Percentiles rank a stretch among this genome's conserved stretches.
These are phyloP conservation scores for Meloe dianella DNA, from an alignment of 2,888 invertebrate genomes.

Conservation along the genomic window DNA sequence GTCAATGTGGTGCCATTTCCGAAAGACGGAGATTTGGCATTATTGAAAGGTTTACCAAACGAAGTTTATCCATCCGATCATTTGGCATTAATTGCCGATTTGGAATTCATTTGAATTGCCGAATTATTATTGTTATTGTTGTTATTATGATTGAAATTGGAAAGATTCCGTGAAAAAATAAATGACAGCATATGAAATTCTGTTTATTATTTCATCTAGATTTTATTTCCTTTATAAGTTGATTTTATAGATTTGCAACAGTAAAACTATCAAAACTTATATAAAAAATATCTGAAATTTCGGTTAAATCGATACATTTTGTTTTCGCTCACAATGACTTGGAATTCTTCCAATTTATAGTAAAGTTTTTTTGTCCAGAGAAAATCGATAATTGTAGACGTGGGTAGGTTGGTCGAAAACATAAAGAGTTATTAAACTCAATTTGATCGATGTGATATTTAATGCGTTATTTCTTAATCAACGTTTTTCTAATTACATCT, in stretches of 20 bases:
- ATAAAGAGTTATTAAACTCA: not conserved
- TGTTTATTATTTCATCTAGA: not conserved
- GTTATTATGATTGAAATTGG: not conserved
- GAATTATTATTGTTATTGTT: not conserved
- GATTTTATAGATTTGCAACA: not conserved
- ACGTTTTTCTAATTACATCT: not conserved
- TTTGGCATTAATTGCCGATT: slow-evolving; percentile 81
- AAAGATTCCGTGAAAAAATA: not conserved
- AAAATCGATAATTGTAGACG: not conserved
- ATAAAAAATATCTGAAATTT: not conserved
- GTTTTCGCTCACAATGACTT: not conserved
- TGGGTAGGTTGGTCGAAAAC: not conserved
- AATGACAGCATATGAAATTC: not conserved
- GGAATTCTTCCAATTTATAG: not conserved
- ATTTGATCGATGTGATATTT: not conserved
- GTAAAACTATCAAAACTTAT: not conserved
- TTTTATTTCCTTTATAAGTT: too few species aligned
- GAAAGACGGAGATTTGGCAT: slow-evolving; percentile 74
- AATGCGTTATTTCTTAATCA: not conserved
- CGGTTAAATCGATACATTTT: not conserved
- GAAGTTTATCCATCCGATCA: slow-evolving; percentile 93
- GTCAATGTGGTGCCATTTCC: slow-evolving; percentile 81
- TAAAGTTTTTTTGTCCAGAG: not conserved
- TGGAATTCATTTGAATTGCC: slow-evolving; percentile 57
- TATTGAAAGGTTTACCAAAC: slow-evolving; percentile 82